Base-by-base conservation (phyloP, 1,140 invertebrate genomes). In the Caerostris darwini region DNA sequence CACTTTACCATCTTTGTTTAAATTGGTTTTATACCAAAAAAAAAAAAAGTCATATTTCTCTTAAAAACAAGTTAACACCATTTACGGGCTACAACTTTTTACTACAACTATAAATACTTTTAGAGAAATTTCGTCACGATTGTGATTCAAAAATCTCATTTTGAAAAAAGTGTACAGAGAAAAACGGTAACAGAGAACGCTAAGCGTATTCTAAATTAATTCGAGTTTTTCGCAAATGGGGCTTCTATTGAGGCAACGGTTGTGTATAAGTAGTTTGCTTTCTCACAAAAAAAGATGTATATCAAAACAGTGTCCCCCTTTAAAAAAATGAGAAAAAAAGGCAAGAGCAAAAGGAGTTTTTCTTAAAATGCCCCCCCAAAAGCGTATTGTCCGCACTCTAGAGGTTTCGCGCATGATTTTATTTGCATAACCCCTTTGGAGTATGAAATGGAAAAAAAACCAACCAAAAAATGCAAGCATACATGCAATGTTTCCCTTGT, bases 121-220 rank as follows among this genome's bases (percentile, higher is more conserved):
- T 77, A 53, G 34, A 77, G 50, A 77, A 77, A 77, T 77, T 77
- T 77, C 71, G 71, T 77, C 71, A 77, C 71, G 71, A 77, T 77
- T 77, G 71, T 50, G 71, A 85, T 59, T 85, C 83, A 91, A 82
- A 91, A 91, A 91, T 82, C 90, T 91, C 69, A 91, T 91, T 91
- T 82, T 82, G 7, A 59, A n/a, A 50, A 34, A 34, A 34, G 34
- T 6, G 19, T 34, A 34, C 34, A 56, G 57, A 59, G 69, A 64
- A 86, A 67, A 54, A 88, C 59, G 12, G 82, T 71, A 90, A 81
- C 61, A 56, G 61, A 61, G 53, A 54, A 64, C 7, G 61, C 14
- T 57, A 92, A 92, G 61, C 81, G 19, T 71, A 85, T 92, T 85
- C 90, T 69, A 92, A 92, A 92, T 92, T 92, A 92, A 92, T 92